Base-by-base conservation (phyloP, 2,797 vertebrate genomes). In the Sebastes kiyomatsui region DNA sequence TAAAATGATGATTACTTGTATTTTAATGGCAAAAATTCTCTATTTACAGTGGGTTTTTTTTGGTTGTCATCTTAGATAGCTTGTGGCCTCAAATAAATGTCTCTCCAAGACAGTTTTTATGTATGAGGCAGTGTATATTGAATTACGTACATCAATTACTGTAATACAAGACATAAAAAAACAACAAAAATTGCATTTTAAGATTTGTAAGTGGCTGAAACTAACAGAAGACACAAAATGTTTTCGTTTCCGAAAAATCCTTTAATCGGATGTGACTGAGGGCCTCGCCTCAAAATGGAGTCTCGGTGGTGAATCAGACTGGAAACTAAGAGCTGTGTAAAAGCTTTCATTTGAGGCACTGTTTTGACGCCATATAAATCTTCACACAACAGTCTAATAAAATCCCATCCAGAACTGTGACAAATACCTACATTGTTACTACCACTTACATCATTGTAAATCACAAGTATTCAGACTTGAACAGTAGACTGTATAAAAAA, bases 241-340 rank as follows among this genome's bases (percentile, higher is more conserved):
- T 62, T 64, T 58, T 16, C 11, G 1, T 69, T 83, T 81, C 25
- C 0, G 16, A 60, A 74, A 79, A 49, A 8, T 67, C 38, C 65
- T 71, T 32, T 22, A 20, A 68, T 79, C 52, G 6, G 58, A 59
- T 56, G 67, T 60, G 58, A 49, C 7, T 38, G 6, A 72, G 7
- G 69, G 67, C 74, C 30, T 86, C n/a, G 23, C 28, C 72, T 82
- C 79, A 92, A 92, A 92, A 92, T 92, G 88, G 87, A 82, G 79
- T 71, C 62, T 12, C 18, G 2, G 27, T 7, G 13, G 5, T 65
- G 68, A 84, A 77, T 64, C 18, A 33, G 23, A 20, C 30, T 79
- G 33, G 23, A 55, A 72, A 76, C 12, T 2, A 6, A 54, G 32
- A 55, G 4, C 18, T 10, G 46, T 74, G 13, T 28, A 14, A 72